Conservation (phyloP, 2,113 vertebrate genomes). For the Prionailurus viverrinus region DNA sequence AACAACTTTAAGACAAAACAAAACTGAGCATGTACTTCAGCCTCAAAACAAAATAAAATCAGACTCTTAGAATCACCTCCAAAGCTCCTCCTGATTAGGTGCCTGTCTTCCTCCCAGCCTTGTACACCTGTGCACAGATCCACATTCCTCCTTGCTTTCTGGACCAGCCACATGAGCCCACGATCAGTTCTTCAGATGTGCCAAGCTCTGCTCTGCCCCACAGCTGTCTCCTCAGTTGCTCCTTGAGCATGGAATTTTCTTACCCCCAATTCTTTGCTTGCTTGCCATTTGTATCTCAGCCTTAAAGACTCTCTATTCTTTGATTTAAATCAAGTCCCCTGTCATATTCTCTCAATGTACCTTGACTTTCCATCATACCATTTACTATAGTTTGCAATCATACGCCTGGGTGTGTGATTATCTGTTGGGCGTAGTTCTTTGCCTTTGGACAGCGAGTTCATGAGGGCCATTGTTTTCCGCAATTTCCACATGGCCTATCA, state of each 20-base stretch:
- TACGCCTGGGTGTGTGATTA: not conserved
- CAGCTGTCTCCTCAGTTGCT: not conserved
- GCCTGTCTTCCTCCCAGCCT: not conserved
- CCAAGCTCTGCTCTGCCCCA: not conserved
- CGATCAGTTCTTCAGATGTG: not conserved
- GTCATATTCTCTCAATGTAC: not conserved
- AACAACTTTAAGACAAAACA: slow-evolving; percentile 28
- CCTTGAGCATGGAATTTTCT: not conserved
- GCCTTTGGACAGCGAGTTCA: not conserved
- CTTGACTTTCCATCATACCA: not conserved
- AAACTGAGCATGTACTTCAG: not conserved
- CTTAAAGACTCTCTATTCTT: not conserved
- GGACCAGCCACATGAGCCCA: not conserved
- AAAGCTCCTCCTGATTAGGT: not conserved
- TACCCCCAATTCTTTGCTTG: not conserved
- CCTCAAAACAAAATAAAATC: not conserved
- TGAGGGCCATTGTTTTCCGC: not conserved
- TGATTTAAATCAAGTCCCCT: not conserved
- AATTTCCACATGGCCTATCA: not conserved
- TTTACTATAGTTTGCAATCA: not conserved
- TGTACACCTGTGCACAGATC: not conserved
- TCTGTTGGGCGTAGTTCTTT: not conserved
- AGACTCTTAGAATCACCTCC: not conserved
- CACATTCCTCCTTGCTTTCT: not conserved
- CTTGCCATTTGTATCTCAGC: not conserved